Conservation (phyloP, 2,797 vertebrate genomes). For the Brachymystax lenok region DNA sequence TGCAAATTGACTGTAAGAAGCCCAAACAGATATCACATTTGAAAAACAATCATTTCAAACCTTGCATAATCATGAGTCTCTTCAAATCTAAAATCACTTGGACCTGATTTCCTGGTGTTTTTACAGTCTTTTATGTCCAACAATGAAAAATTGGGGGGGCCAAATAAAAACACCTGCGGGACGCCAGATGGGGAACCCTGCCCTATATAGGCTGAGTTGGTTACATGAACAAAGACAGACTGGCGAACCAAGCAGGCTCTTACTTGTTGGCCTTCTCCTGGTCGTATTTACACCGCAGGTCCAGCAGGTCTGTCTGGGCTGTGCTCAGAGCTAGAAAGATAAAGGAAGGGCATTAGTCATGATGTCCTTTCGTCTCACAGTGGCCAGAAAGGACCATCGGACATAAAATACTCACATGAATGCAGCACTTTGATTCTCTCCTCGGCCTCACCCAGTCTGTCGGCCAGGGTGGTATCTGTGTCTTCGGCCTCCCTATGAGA, state of each 20-base stretch:
- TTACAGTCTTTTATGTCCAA: too few relatives aligned
- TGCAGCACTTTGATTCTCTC: conserved; percentile 94
- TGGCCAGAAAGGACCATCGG: neutral
- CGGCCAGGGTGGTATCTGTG: conserved; percentile 79
- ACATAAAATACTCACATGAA: conserved; percentile 80
- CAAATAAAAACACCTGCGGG: too few relatives aligned
- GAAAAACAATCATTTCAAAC: too few relatives aligned
- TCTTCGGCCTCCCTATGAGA: conserved; percentile 83
- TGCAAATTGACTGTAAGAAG: too few relatives aligned
- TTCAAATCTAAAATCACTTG: too few relatives aligned
- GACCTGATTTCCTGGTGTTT: too few relatives aligned
- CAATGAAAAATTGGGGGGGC: too few relatives aligned
- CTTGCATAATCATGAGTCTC: too few relatives aligned
- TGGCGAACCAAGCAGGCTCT: conserved; percentile 55
- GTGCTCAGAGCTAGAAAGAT: conserved; percentile 83
- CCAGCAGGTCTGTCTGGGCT: conserved; percentile 90
- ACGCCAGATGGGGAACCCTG: too few relatives aligned
- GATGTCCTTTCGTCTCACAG: conserved; percentile 47
- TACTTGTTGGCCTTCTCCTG: conserved; percentile 91
- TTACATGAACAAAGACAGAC: too few relatives aligned
- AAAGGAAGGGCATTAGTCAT: neutral
- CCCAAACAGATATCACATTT: too few relatives aligned
- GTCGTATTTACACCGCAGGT: conserved; percentile 91
- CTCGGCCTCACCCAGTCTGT: conserved; percentile 90
- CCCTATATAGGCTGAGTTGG: too few relatives aligned